Base-by-base conservation (phyloP, 2,113 vertebrate species). In the Bubo scandiacus region DNA sequence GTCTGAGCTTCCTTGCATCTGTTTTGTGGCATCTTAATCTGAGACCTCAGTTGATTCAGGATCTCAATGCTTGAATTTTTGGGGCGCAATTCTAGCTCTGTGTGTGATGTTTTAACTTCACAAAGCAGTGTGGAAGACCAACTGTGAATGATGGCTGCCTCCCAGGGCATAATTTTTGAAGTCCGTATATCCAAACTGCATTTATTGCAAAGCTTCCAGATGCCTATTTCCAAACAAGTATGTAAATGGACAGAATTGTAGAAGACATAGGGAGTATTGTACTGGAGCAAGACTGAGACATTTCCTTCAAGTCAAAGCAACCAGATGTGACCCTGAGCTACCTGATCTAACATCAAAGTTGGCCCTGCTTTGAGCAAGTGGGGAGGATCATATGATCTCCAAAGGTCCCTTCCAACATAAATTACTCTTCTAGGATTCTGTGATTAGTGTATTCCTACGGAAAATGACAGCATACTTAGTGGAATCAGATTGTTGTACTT, bases 61-160 rank as follows among this genome's bases (percentile, higher is more conserved):
- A 30, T 80, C 16, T 55, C 47, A 45, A 0, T 23, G 59, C 47
- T 47, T 85, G 30, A 62, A 34, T 73, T 51, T 58, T 62, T 34
- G 61, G 19, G 30, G 15, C 16, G 15, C 0, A 1, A 51, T 43
- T 80, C 26, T 52, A 40, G 20, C 62, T 63, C 0, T 14, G 3
- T 32, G 34, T 59, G n/a, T 43, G 67, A n/a, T 74, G 14, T 27
- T 12, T 45, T 62, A 81, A 54, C 29, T 65, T 81, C 29, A 45
- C 57, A 52, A 75, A 75, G 43, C 45, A 47, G 17, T 32, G 23
- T 2, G 1, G 42, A 68, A 57, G n/a, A 57, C 27, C 23, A 51
- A 2, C 42, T 74, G 61, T 32, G 38, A 55, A 61, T 74, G 42
- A 27, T 25, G 42, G 25, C 86, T 70, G 49, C 68, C 25, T 55